Base-by-base conservation (phyloP, 2,113 vertebrate species). In the Phrynosoma blainvillii region DNA sequence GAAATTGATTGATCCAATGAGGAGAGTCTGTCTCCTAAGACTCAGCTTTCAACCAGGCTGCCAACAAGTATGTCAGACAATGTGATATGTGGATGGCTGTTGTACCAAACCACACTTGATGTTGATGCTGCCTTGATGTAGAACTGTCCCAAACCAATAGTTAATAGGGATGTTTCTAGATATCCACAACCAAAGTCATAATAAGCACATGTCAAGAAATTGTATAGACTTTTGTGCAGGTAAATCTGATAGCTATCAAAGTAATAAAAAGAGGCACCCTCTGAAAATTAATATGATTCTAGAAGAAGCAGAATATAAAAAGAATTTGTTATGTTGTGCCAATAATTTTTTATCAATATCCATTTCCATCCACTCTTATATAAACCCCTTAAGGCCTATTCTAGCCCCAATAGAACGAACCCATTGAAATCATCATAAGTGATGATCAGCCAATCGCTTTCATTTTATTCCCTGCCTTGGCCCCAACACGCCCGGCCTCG, bases 291-390 rank as follows among this genome's bases (percentile, higher is more conserved):
- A 21, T 65, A 36, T 54, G 30, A 32, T 42, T 56, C 77, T 85
- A 78, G 66, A 7, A 20, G 68, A 27, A 20, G 82, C 73, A 27
- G 27, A 82, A 16, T 91, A 40, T 23, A 47, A 73, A 79, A n/a
- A 36, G 30, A 14, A 82, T 87, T 42, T 71, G 52, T 36, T 59
- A 76, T 70, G 25, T 40, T 84, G 0, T 5, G 42, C 14, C 76
- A 79, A 20, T 52, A 75, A 74, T 73, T 91, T 36, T 75, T 90
- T 82, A 81, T 66, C 90, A 56, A 42, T 36, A 89, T 87, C 84
- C 84, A 88, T 52, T 77, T 40, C n/a, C 5, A 84, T 5, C 21
- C 10, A 47, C 89, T 90, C 87, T 77, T 0, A 0, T 87, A 87
- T 74, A 80, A 77, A 21, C 54, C 30, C 56, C 56, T 59, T 59